Percentiles rank a stretch among this genome's conserved stretches.
Evolutionary conservation across 2,888 invertebrate genomes (phyloP).

Genomic region (Azorinus chamasolen): DNA sequence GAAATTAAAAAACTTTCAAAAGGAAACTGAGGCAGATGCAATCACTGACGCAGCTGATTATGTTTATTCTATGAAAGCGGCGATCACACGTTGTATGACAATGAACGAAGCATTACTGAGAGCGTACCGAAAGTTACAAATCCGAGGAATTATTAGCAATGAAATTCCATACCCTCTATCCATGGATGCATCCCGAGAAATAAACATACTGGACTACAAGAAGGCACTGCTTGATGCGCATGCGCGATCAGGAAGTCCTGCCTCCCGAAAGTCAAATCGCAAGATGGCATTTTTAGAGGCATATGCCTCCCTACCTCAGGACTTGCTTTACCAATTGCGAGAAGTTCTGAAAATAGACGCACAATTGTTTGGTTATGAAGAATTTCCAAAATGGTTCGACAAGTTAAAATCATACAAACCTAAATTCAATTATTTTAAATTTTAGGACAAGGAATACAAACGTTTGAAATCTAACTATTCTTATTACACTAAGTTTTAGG

Average conservation of each 20-base stretch:
- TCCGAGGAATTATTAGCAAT: conserved; percentile 73
- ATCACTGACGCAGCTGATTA: conserved; percentile 69
- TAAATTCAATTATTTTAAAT: conserved; percentile 30
- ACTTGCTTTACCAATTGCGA: conserved; percentile 51
- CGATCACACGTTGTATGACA: conserved; percentile 66
- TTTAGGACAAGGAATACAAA: background rate
- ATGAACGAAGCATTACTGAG: conserved; percentile 64
- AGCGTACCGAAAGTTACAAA: conserved; percentile 72
- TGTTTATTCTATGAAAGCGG: conserved; percentile 65
- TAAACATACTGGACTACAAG: conserved; percentile 58
- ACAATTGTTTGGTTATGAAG: conserved; percentile 66
- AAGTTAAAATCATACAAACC: conserved; percentile 18
- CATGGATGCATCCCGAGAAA: conserved; percentile 29
- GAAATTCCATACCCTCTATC: conserved; percentile 66
- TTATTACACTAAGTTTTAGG: too few species aligned
- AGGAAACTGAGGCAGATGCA: conserved; percentile 67
- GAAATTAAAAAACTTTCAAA: conserved; percentile 63
- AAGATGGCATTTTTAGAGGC: conserved; percentile 67
- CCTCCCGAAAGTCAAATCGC: conserved; percentile 56
- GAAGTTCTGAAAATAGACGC: conserved; percentile 63
- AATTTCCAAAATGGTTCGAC: conserved; percentile 48
- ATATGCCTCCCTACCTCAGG: conserved; percentile 59
- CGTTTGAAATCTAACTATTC: too few species aligned
- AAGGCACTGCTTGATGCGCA: conserved; percentile 59
- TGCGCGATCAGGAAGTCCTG: conserved; percentile 53